Evolutionary conservation across 2,888 invertebrate species (phyloP), one percentile per base, ranked within the genome.

Genomic region (Sinelater perroti): DNA sequence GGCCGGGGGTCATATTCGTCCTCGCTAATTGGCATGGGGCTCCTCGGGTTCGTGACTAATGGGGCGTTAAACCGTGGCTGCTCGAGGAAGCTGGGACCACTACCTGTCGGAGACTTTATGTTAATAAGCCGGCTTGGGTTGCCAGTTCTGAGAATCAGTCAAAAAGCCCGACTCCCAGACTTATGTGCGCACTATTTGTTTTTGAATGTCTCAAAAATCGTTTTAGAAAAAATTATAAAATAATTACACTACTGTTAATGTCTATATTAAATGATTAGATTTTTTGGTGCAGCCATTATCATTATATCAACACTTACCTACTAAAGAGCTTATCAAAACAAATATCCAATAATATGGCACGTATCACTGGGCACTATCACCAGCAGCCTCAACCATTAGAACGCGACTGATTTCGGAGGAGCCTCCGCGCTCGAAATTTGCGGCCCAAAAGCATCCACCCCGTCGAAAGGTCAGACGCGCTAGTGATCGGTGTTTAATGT

Each of bases 11-110:
- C 85, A 66, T 81, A 75, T 67, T 80, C 86, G 72, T 85, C 85
- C 63, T 85, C 86, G 77, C 85, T 86, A 68, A 82, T 84, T 68
- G 83, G 85, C 86, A 86, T 86, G 70, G 67, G 77, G 60, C 65
- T 62, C 42, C 21, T 53, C 10, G 38, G 56, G 78, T 78, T 72
- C 75, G 49, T 56, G 21, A 55, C 30, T 45, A 56, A 50, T 45
- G 36, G 16, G 42, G 46, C 46, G 46, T 46, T 46, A 40, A 38
- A 46, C 28, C 46, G 10, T 21, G 10, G 31, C 33, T 17, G 10
- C 10, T 33, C 30, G 13, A 52, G 33, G 31, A 44, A 40, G 35
- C 17, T 21, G 44, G 49, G 35, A 50, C 44, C 50, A 44, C 42
- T 56, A 56, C 50, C 56, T 51, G 51, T 26, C 28, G 28, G 76